Conservation (phyloP, 2,888 invertebrate genomes). For the Coenonympha arcania region DNA sequence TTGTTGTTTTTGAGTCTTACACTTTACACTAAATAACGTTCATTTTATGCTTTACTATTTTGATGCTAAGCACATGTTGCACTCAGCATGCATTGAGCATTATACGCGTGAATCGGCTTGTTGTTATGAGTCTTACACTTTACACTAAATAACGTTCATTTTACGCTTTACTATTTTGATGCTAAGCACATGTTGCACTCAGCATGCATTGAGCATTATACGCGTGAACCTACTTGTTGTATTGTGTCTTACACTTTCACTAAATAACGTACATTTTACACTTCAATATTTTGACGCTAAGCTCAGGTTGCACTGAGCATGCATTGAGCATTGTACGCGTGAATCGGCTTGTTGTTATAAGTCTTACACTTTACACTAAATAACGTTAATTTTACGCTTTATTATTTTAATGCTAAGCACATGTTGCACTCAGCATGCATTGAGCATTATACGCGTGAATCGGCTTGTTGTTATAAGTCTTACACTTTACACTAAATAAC, state of each 20-base stretch:
- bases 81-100: background rate
- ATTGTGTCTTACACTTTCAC: background rate
- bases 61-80: too few relatives aligned
- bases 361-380: background rate
- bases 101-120: background rate
- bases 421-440: background rate
- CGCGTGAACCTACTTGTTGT: background rate
- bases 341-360: background rate
- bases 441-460: background rate
- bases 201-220: too few relatives aligned
- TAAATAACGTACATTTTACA: slow-evolving; percentile 1
- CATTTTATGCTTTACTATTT: slow-evolving; percentile 7
- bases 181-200: background rate
- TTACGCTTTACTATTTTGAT: background rate
- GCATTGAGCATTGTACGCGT: background rate
- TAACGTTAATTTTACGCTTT: background rate
- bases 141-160: background rate
- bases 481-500: background rate
- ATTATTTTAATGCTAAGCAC: background rate
- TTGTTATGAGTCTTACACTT: background rate
- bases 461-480: background rate
- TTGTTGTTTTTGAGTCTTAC: background rate
- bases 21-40: background rate
- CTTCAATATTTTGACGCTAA: slow-evolving; percentile 9
- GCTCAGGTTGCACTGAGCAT: background rate